These are phyloP conservation scores for Aphyosemion australe DNA, from an alignment of 2,113 vertebrate species.

Conservation along the genomic window DNA sequence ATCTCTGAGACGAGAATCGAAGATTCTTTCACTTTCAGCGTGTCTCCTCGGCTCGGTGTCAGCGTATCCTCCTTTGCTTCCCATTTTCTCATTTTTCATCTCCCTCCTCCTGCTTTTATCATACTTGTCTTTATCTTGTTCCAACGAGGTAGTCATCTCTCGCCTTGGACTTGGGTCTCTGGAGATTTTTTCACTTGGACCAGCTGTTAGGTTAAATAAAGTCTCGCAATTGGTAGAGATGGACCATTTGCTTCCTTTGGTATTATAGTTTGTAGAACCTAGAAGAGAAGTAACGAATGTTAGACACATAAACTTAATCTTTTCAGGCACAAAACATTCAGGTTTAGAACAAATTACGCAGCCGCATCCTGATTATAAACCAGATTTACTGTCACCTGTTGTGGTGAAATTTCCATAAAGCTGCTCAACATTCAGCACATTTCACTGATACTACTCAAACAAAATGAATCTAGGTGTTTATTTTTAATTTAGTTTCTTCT, in stretches of 20 bases:
- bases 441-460: neutral
- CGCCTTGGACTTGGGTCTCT: constrained; percentile 65
- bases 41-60: constrained; percentile 6
- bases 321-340: too few species aligned
- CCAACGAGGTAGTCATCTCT: constrained; percentile 39
- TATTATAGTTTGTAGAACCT: constrained; percentile 71
- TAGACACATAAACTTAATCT: neutral
- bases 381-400: too few species aligned
- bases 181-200: constrained; percentile 58
- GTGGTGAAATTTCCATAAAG: neutral
- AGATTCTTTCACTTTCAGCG: constrained; percentile 36
- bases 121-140: constrained; percentile 47
- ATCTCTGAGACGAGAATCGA: constrained; percentile 36
- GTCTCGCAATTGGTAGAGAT: constrained; percentile 61
- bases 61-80: too few species aligned
- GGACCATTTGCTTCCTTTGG: constrained; percentile 75
- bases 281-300: constrained; percentile 33
- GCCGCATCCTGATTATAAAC: too few species aligned
- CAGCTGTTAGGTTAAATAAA: constrained; percentile 52
- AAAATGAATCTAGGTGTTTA: neutral
- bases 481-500: neutral
- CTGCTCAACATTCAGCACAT: neutral
- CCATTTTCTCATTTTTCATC: constrained; percentile 9
- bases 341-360: too few species aligned
- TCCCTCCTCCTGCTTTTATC: constrained; percentile 59